Conservation (phyloP, 2,888 invertebrate species). For the Eupithecia abbreviata region DNA sequence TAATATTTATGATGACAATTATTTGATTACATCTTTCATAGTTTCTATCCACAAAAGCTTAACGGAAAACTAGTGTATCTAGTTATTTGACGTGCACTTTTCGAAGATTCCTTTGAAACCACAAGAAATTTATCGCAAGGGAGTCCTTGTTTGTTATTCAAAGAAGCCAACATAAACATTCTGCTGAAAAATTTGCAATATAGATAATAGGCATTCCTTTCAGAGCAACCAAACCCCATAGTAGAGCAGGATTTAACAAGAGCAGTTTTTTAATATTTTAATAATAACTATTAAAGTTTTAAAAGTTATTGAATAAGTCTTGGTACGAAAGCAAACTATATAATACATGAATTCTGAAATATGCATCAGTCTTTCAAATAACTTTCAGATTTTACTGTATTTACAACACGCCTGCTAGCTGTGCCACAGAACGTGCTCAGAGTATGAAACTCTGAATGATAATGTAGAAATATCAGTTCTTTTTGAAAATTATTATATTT, state of each 20-base stretch:
- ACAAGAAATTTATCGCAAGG: neutral
- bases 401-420: conserved; percentile 11
- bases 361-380: neutral
- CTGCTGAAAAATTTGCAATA: neutral
- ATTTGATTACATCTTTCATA: no score
- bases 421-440: neutral
- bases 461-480: conserved; percentile 4
- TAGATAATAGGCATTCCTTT: neutral
- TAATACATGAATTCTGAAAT: neutral
- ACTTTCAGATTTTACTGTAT: conserved; percentile 9
- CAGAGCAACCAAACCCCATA: neutral
- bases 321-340: neutral
- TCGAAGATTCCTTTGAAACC: neutral
- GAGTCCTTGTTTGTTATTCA: neutral
- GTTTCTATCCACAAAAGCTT: no score
- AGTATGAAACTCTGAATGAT: conserved; percentile 18
- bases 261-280: neutral
- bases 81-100: neutral
- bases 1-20: no score
- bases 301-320: neutral
- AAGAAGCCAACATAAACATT: neutral
- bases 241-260: neutral
- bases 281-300: no score
- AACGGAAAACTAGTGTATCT: no score
- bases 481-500: conserved; percentile 6